phyloP scores from a whole-genome alignment of 1,140 invertebrate species.

The Calliphora vicina region DNA sequence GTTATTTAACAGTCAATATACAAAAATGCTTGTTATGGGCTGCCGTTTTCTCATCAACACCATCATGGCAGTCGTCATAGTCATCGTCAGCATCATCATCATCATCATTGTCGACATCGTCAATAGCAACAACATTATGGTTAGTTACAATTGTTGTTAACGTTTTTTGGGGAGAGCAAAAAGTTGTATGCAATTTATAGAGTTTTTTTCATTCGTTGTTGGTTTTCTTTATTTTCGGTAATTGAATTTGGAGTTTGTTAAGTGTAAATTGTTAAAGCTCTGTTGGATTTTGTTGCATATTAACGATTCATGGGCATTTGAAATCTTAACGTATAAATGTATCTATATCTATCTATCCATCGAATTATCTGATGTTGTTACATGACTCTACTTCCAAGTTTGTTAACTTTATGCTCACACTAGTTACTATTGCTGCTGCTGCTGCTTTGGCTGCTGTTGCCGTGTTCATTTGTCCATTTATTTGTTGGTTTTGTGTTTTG shows the following conservation, averaged over 20 bases:
- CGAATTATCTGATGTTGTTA: not conserved
- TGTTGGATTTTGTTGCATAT: not conserved
- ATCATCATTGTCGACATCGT: not conserved
- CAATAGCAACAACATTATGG: not conserved
- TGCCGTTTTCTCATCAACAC: slow-evolving; percentile 30
- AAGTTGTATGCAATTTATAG: not conserved
- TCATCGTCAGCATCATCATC: not conserved
- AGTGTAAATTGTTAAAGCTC: slow-evolving; percentile 22
- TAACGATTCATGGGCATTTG: slow-evolving; percentile 13
- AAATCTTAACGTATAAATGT: not conserved
- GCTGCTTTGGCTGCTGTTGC: too few species aligned
- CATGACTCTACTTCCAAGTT: slow-evolving; percentile 6
- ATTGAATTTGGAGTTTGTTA: slow-evolving; percentile 29
- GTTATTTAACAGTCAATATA: not conserved
- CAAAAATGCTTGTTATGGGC: slow-evolving; percentile 22
- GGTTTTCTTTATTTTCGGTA: slow-evolving; percentile 21
- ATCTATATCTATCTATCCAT: not conserved
- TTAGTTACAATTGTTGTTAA: slow-evolving; percentile 14
- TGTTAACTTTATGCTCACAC: not conserved
- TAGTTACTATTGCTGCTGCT: too few species aligned
- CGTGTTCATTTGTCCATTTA: not conserved
- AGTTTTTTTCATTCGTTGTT: not conserved
- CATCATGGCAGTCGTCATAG: not conserved
- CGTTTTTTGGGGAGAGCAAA: not conserved
- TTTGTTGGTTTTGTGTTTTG: not conserved